Percentiles rank a stretch among this genome's conserved stretches.
phyloP scores from a whole-genome alignment of 2,113 vertebrate species.

The Rostratula benghalensis region DNA sequence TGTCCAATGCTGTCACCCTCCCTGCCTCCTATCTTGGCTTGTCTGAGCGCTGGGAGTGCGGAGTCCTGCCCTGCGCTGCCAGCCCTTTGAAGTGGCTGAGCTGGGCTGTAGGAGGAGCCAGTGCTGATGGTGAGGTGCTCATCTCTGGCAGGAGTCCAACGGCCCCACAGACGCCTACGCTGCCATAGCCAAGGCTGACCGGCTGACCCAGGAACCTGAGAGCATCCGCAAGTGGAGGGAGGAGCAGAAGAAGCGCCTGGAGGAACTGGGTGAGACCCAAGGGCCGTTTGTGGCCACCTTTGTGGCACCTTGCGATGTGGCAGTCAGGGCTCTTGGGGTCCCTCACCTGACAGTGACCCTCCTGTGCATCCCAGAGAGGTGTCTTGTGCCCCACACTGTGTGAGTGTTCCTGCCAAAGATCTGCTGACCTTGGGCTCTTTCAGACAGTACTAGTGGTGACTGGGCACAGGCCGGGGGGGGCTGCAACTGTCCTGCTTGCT shows the following conservation, averaged over 20 bases:
- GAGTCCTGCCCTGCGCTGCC: neutral
- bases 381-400: accelerated
- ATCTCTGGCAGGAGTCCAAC: constrained; percentile 83
- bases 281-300: accelerated
- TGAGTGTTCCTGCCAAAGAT: neutral
- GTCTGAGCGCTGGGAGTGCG: neutral
- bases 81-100: neutral
- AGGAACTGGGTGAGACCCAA: constrained; percentile 85
- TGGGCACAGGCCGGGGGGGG: neutral
- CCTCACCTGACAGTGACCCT: neutral
- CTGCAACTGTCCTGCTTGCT: neutral
- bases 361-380: neutral
- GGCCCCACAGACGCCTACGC: constrained; percentile 88
- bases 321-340: neutral
- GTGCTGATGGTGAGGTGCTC: neutral
- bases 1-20: neutral
- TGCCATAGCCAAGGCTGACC: constrained; percentile 90
- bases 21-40: neutral
- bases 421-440: neutral
- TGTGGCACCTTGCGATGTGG: accelerated
- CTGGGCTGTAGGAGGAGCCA: neutral
- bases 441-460: neutral
- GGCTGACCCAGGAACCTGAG: constrained; percentile 93
- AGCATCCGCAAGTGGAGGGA: constrained; percentile 97
- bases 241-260: constrained; percentile 91